These are phyloP conservation scores for Chironomus riparius DNA, from an alignment of 2,888 invertebrate genomes.

Conservation along the genomic window DNA sequence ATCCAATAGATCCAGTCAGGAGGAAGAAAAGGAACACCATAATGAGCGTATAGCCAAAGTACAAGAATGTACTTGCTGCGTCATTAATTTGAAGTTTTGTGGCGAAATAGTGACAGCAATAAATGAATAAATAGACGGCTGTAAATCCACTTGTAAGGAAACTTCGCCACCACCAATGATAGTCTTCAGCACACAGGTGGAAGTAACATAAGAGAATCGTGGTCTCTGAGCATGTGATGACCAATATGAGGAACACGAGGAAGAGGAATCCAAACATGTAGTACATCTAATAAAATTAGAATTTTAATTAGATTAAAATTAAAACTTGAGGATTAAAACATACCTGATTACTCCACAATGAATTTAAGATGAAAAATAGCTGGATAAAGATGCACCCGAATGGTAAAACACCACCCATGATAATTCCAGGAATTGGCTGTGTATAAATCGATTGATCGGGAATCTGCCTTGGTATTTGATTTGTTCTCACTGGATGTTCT, in stretches of 20 bases:
- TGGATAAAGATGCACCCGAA: constrained; percentile 98
- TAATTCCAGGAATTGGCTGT: constrained; percentile 84
- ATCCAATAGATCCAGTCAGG: constrained; percentile 93
- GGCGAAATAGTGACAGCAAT: constrained; percentile 96
- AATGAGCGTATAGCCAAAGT: constrained; percentile 96
- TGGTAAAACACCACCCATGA: constrained; percentile 98
- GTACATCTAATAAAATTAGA: constrained; percentile 58
- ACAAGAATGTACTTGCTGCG: constrained; percentile 88
- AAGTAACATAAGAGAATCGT: constrained; percentile 97
- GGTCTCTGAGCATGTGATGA: constrained; percentile 98
- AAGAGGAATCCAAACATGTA: constrained; percentile 99
- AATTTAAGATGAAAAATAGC: constrained; percentile 96
- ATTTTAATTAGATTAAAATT: not conserved
- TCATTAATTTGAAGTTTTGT: constrained; percentile 94
- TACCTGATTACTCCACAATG: constrained; percentile 83
- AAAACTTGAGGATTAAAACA: no score
- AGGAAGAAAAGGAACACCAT: constrained; percentile 98
- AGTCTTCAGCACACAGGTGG: constrained; percentile 99
- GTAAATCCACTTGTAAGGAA: constrained; percentile 97
- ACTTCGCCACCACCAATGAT: constrained; percentile 98
- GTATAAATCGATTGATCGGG: constrained; percentile 99
- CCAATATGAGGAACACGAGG: constrained; percentile 91
- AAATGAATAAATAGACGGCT: constrained; percentile 90
- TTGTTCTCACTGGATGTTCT: constrained; percentile 96
- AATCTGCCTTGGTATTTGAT: constrained; percentile 97